phyloP scores from a whole-genome alignment of 2,797 vertebrate genomes.

The Coccyzus lansbergi region DNA sequence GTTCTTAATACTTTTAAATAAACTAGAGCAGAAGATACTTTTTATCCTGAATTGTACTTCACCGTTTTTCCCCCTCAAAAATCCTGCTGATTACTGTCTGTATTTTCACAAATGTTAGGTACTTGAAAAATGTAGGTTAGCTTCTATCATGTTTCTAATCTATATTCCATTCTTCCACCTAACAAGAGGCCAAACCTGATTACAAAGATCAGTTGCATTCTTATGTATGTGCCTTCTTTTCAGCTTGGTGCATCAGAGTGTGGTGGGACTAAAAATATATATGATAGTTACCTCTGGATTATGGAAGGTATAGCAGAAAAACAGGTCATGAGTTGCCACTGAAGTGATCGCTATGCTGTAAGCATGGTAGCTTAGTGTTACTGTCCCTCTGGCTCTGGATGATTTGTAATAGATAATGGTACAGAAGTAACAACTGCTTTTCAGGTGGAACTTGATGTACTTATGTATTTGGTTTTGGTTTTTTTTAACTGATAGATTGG shows the following conservation, averaged over 20 bases:
- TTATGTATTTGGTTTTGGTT: too few relatives aligned
- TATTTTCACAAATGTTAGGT: neutral
- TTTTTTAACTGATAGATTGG: neutral
- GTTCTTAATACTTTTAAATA: neutral
- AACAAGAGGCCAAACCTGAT: neutral
- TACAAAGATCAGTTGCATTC: neutral
- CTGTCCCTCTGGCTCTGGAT: neutral
- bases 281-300: neutral
- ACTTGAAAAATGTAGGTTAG: neutral
- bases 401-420: neutral
- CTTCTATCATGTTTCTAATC: neutral
- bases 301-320: neutral
- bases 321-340: neutral
- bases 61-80: accelerated
- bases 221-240: neutral
- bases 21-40: neutral
- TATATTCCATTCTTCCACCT: neutral
- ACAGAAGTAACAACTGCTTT: neutral
- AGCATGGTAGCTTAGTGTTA: neutral
- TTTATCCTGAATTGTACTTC: neutral
- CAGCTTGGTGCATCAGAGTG: accelerated
- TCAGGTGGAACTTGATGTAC: neutral
- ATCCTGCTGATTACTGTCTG: neutral
- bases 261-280: neutral
- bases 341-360: neutral